These are phyloP conservation scores for Cheiracanthium punctorium DNA, from an alignment of 2,888 invertebrate species.

Conservation along the genomic window DNA sequence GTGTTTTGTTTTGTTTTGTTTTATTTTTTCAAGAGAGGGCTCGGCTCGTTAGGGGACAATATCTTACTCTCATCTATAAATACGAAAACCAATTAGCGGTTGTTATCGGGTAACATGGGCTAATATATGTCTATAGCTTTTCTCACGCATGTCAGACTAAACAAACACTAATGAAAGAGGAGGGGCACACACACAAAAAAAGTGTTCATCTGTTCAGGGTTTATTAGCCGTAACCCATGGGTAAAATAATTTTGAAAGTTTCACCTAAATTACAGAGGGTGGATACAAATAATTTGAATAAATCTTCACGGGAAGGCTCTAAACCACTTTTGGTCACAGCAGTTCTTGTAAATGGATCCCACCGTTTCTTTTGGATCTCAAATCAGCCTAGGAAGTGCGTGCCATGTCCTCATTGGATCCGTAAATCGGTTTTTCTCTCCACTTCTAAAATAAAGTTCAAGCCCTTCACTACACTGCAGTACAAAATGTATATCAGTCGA, in stretches of 20 bases:
- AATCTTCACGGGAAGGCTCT: no score
- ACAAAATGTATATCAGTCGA: no score
- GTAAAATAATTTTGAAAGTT: neutral
- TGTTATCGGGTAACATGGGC: neutral
- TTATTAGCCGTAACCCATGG: neutral
- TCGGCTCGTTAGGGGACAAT: no score
- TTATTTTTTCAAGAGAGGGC: no score
- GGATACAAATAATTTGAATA: neutral
- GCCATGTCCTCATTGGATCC: no score
- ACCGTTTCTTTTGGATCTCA: no score
- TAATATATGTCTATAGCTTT: neutral
- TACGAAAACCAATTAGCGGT: neutral
- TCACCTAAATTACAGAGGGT: neutral
- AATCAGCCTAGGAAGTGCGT: no score
- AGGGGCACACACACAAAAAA: neutral
- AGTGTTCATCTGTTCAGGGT: neutral
- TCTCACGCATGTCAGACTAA: neutral
- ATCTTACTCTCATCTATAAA: neutral
- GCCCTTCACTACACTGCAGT: no score
- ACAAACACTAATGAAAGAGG: neutral
- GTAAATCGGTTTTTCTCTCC: no score
- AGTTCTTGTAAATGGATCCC: no score
- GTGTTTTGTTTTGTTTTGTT: neutral
- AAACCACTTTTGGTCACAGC: no score
- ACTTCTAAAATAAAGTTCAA: no score